Base-by-base conservation (phyloP, 2,888 invertebrate species). In the Amaurobius ferox region DNA sequence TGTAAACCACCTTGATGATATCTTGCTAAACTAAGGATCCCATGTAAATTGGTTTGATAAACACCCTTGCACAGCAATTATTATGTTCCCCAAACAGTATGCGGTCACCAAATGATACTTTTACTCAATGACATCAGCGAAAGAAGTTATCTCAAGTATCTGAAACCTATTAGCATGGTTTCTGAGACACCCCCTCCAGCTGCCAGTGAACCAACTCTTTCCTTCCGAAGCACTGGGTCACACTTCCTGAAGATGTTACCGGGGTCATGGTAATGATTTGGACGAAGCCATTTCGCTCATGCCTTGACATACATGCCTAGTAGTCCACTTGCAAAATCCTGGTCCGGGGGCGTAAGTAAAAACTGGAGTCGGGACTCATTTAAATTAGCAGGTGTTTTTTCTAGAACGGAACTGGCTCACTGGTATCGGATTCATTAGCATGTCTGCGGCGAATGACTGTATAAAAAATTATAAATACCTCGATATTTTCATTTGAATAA, bases 311-410 rank as follows among this genome's bases (percentile, higher is more conserved):
- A 74, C 28, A 81, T 74, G 74, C 80, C 68, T 39, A 81, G 74
- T 81, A 74, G 74, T 81, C 81, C 66, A 74, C 40, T 81, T 62
- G 74, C 61, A 48, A 74, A 70, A 81, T 81, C 68, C 44, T 68
- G 74, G 66, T 73, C 28, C 23, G 80, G 67, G 73, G 80, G 73
- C 48, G 73, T 66, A 73, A 73, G 73, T 73, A 73, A 73, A 73
- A 80, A 55, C 19, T n/a, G 55, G 55, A 55, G 55, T 55, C 35
- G 35, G 35, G 35, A 35, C 35, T 35, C 35, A 55, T 55, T 23
- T 55, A 3, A 5, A 3, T 5, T 55, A 23, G 55, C 23, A 23
- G 19, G 23, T 3, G 55, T 23, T 19, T n/a, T 55, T 55, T 55
- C 55, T 55, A 23, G 55, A 11, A 55, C 55, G 55, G 55, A 55